Percentiles rank a stretch among this genome's conserved stretches.
phyloP scores from a whole-genome alignment of 1,140 invertebrate species.

The Zaprionus ghesquierei region DNA sequence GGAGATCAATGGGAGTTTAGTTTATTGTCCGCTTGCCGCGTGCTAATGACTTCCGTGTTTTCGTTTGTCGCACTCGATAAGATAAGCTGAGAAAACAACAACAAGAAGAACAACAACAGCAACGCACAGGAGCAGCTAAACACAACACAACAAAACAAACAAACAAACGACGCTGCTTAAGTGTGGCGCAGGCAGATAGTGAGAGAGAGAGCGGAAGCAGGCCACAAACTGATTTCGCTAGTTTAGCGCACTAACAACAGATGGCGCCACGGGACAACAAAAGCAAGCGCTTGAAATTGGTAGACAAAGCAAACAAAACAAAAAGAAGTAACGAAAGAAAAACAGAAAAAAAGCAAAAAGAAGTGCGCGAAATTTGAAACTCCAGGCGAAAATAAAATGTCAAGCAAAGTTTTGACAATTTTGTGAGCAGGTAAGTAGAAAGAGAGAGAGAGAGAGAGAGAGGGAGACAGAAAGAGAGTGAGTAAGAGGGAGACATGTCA shows the following conservation, averaged over 20 bases:
- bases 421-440: not conserved
- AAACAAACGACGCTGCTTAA: not conserved
- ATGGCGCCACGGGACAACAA: constrained; percentile 39
- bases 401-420: constrained; percentile 43
- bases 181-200: constrained; percentile 28
- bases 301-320: constrained; percentile 19
- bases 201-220: not conserved
- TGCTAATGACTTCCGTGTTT: constrained; percentile 62
- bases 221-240: not conserved
- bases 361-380: constrained; percentile 27
- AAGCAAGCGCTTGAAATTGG: not conserved
- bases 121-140: constrained; percentile 8
- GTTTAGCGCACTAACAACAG: constrained; percentile 37
- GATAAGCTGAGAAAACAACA: constrained; percentile 50
- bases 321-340: not conserved
- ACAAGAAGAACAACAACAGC: constrained; percentile 15
- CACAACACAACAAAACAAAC: constrained; percentile 26
- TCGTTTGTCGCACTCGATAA: constrained; percentile 27
- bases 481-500: constrained; percentile 20
- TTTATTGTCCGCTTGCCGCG: constrained; percentile 9
- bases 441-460: too few species aligned
- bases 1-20: not conserved
- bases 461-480: constrained; percentile 5
- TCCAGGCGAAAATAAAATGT: constrained; percentile 20
- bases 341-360: constrained; percentile 8